Base-by-base conservation (phyloP, 2,797 vertebrate genomes). In the Petrocephalus schoutedeni region DNA sequence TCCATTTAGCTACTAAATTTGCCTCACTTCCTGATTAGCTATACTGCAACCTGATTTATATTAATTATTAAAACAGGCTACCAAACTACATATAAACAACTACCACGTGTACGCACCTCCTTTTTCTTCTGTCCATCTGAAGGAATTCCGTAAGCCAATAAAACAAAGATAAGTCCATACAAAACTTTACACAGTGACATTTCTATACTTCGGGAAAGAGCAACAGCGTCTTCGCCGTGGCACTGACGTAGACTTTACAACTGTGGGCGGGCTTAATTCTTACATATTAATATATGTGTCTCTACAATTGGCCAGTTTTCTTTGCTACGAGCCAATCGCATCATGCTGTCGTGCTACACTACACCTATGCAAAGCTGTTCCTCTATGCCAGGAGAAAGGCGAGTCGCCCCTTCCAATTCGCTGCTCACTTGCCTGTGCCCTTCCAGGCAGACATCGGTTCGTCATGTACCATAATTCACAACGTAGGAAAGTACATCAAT, bases 81-180 rank as follows among this genome's bases (percentile, higher is more conserved):
- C 16, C 41, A 64, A 61, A 21, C 32, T 45, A 64, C 21, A 32
- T 21, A 41, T 21, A 51, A 57, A 45, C 7, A 45, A 59, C 19
- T 45, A 45, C 58, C 45, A 86, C n/a, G 4, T 86, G 41, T 19
- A 64, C 85, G 36, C 21, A 86, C 85, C 85, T 86, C 85, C 45
- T 86, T 86, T 49, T 86, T 86, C 41, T 86, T 86, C 41, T 86
- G 85, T 64, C 85, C 85, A 49, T 86, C 85, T 36, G 85, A 67
- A 51, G 85, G 85, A n/a, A 86, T 61, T 86, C 85, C 85, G 12
- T 64, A 86, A 86, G 49, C 36, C 85, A 86, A 51, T 45, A 86
- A 64, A 86, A 61, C 36, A 86, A 86, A 86, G 19, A 64, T 19
- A n/a, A 86, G 3, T 23, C 57, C 41, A 86, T 23, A 61, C 41